phyloP scores from a whole-genome alignment of 2,113 vertebrate genomes.

The Echinops telfairi region DNA sequence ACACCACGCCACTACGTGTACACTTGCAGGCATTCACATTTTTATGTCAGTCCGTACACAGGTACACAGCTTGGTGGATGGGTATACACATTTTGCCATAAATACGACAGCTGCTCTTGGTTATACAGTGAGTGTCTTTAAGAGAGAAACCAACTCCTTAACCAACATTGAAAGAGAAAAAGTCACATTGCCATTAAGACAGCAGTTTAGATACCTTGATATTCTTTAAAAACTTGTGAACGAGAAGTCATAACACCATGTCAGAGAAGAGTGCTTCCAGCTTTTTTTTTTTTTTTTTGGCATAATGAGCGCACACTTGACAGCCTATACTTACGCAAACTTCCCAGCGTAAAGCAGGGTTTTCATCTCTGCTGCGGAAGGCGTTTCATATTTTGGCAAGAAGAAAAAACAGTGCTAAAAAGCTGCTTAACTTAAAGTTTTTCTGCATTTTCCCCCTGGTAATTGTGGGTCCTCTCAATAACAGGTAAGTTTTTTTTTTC shows the following conservation, averaged over 20 bases:
- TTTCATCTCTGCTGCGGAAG: conserved; percentile 78
- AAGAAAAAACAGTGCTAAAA: conserved; percentile 76
- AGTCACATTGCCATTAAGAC: conserved; percentile 84
- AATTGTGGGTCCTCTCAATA: conserved; percentile 60
- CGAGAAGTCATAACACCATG: conserved; percentile 76
- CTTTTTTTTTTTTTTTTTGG: conserved; percentile 79
- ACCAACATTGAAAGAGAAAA: conserved; percentile 81
- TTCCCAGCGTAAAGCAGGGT: conserved; percentile 74
- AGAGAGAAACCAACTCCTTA: conserved; percentile 85
- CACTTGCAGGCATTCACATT: conserved; percentile 70
- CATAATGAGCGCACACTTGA: conserved; percentile 85
- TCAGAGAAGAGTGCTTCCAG: conserved; percentile 73
- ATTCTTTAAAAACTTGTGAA: conserved; percentile 69
- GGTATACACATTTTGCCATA: conserved; percentile 83
- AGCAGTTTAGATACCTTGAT: conserved; percentile 81
- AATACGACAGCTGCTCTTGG: conserved; percentile 79
- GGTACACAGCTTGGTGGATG: conserved; percentile 75
- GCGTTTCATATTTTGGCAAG: conserved; percentile 73
- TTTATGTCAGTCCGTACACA: conserved; percentile 76
- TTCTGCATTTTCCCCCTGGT: conserved; percentile 70
- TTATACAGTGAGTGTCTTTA: conserved; percentile 84
- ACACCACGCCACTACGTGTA: conserved; percentile 50
- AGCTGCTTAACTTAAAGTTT: conserved; percentile 83
- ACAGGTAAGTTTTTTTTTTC: not conserved
- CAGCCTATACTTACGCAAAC: conserved; percentile 70